Evolutionary conservation across 2,113 vertebrate genomes (phyloP).

Genomic region (Albula goreensis): DNA sequence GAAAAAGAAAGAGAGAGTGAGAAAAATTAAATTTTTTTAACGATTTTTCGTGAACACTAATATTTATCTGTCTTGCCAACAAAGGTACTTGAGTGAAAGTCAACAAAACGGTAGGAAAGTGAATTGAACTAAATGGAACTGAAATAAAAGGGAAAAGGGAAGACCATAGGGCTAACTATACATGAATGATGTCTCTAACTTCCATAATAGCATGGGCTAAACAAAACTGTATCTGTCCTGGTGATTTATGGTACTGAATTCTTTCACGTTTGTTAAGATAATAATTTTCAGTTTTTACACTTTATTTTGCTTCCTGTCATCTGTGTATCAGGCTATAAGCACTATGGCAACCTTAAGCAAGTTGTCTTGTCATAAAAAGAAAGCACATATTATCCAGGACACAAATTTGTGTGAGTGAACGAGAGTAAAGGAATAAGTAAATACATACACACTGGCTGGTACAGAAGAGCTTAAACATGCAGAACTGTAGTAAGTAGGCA

Average conservation of each 20-base stretch:
- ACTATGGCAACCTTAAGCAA: not conserved
- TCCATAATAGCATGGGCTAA: not conserved
- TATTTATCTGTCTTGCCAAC: not conserved
- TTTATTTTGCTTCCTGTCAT: no score
- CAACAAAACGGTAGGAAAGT: not conserved
- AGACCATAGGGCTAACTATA: not conserved
- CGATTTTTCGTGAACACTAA: not conserved
- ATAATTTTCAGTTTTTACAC: no score
- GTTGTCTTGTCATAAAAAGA: no score
- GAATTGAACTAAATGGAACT: not conserved
- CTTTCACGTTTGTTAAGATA: no score
- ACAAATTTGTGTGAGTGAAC: not conserved
- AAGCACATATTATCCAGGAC: not conserved
- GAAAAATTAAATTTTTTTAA: not conserved
- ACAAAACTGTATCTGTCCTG: not conserved
- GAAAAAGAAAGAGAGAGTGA: not conserved
- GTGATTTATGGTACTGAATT: no score
- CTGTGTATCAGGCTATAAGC: not conserved
- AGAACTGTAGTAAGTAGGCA: not conserved
- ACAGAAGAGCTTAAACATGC: not conserved
- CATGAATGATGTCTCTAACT: not conserved
- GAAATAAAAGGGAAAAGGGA: not conserved
- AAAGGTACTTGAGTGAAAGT: not conserved
- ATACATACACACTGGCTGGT: not conserved
- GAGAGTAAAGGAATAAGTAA: not conserved